Conservation (phyloP, 2,113 vertebrate species). For the Manacus vitellinus region DNA sequence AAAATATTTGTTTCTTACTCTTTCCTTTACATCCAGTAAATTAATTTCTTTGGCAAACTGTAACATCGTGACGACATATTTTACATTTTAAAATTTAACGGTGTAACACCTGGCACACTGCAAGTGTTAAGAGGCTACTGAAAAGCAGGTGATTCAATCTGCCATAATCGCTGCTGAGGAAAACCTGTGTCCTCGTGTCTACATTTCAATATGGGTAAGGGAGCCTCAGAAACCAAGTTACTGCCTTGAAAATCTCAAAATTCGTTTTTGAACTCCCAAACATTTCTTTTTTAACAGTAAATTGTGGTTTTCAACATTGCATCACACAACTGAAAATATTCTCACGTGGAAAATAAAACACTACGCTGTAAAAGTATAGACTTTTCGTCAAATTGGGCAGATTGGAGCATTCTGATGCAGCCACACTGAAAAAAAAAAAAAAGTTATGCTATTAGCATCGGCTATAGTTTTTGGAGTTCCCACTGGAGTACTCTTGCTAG, state of each 20-base stretch:
- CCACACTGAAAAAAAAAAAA: not conserved
- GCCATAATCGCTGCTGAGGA: not conserved
- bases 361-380: accelerated
- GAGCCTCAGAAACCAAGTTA: not conserved
- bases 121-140: not conserved
- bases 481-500: not conserved
- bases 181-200: not conserved
- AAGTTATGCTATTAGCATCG: too few relatives aligned
- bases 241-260: not conserved
- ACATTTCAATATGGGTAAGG: not conserved
- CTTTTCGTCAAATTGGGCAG: not conserved
- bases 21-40: not conserved
- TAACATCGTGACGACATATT: not conserved
- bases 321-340: not conserved
- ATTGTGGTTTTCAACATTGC: accelerated
- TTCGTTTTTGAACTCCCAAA: not conserved
- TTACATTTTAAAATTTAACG: not conserved
- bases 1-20: not conserved
- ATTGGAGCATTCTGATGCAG: not conserved
- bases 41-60: not conserved
- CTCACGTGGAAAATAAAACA: not conserved
- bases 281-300: not conserved
- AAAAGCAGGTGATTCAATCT: not conserved
- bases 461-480: not conserved
- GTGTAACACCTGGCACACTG: not conserved